phyloP scores from a whole-genome alignment of 2,888 invertebrate species.

The Ennomos quercinarius region DNA sequence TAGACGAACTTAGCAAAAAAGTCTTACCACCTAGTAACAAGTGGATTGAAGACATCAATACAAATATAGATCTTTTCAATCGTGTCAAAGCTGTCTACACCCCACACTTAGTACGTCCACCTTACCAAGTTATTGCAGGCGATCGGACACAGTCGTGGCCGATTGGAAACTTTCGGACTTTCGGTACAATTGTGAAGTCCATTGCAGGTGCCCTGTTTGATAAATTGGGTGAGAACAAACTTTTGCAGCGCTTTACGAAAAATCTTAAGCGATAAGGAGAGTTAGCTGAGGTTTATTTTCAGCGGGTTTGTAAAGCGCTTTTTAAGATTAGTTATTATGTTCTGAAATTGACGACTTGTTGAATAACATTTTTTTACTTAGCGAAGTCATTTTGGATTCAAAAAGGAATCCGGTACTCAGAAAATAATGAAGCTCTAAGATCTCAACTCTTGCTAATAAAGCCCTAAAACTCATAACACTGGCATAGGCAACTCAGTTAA shows the following conservation, averaged over 20 bases:
- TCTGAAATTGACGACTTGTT: no score
- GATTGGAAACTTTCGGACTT: constrained; percentile 41
- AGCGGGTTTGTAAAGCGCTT: constrained; percentile 28
- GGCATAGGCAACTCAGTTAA: constrained; percentile 15
- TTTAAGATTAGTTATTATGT: constrained; percentile 8
- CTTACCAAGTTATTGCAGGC: constrained; percentile 40
- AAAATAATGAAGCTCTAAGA: no score
- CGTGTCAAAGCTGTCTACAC: neutral
- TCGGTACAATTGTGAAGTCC: constrained; percentile 40
- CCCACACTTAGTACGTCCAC: constrained; percentile 21
- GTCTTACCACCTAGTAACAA: no score
- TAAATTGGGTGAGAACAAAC: constrained; percentile 48
- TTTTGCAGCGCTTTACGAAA: constrained; percentile 39
- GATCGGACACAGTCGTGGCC: constrained; percentile 39
- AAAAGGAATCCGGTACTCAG: no score
- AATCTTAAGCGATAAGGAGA: constrained; percentile 43
- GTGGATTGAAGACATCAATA: no score
- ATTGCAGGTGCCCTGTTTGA: constrained; percentile 48
- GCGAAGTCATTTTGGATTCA: no score
- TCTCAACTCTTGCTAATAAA: constrained; percentile 16
- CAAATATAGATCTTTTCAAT: no score
- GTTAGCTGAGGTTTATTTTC: constrained; percentile 39
- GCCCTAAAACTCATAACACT: constrained; percentile 8
- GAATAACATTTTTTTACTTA: no score
- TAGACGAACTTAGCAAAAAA: no score